Evolutionary conservation across 2,113 vertebrate genomes (phyloP), one percentile per base, ranked within the genome.

Genomic region (Paraplagusia blochii): DNA sequence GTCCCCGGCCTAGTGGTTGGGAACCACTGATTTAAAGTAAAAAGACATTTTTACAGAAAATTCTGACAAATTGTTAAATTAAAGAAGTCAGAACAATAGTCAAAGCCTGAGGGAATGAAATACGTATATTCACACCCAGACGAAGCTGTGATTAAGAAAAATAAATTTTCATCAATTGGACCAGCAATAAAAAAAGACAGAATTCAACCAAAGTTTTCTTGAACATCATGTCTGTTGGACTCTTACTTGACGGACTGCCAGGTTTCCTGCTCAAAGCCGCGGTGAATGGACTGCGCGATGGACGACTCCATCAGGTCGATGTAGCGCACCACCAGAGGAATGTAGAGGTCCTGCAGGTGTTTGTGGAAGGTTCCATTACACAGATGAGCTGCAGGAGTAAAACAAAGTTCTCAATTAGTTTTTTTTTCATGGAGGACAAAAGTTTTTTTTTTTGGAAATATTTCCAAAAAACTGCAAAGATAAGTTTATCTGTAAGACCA

Each of bases 271-370:
- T 98, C 93, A 65, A 98, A 96, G 72, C 95, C 93, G 65, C 93
- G 93, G 88, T 98, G 95, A 90, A 99, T 92, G 63, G 95, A 97
- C 86, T 99, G 96, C 19, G 96, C 95, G 75, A 98, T 95, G 69
- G 97, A 97, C 0, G 95, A 97, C 85, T 98, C 97, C 97, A 99
- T 98, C 73, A 99, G 93, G 85, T 99, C 96, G 4, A 98, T 93
- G 85, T 98, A 99, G 82, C 95, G 94, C 53, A 99, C 84, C 36
- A 97, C 95, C 90, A 97, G 88, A 12, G 97, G 97, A 61, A 96
- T 88, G 86, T 94, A 99, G 75, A 93, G 83, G 57, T 96, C 93
- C 88, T 98, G 96, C 84, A 99, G 90, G 79, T 98, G 95, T 78
- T 95, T 95, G 85, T 99, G 97, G 90, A 98, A 99, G 11, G 89